These are phyloP conservation scores for Mesitornis unicolor DNA, from an alignment of 2,113 vertebrate genomes.

Conservation along the genomic window DNA sequence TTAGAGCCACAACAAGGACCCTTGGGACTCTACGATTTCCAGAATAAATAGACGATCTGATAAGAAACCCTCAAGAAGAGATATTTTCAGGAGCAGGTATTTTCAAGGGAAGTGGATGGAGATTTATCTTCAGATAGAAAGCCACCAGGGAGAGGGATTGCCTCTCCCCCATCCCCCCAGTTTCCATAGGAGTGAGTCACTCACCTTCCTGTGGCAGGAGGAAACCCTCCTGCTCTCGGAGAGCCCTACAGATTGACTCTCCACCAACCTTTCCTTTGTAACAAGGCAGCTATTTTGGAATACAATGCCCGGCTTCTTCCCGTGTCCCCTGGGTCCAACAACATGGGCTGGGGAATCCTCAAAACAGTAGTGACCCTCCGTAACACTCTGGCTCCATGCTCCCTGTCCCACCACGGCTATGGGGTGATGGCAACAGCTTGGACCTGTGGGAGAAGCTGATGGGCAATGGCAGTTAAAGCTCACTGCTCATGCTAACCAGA, in stretches of 20 bases:
- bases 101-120: constrained; percentile 20
- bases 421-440: not conserved
- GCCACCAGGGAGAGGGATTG: constrained; percentile 6
- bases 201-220: constrained; percentile 39
- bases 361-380: accelerated
- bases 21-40: not conserved
- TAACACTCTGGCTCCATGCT: not conserved
- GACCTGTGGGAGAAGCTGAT: not conserved
- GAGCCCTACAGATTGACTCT: not conserved
- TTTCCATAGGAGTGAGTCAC: constrained; percentile 36
- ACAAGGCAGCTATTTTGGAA: not conserved
- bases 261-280: not conserved
- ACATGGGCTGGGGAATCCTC: not conserved
- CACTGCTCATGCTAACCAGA: accelerated
- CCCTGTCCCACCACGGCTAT: accelerated
- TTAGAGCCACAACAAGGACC: not conserved
- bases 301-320: not conserved
- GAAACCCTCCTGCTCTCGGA: not conserved
- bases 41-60: not conserved
- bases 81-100: not conserved
- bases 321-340: not conserved
- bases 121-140: not conserved
- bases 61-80: not conserved
- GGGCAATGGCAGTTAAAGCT: not conserved
- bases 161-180: not conserved